Evolutionary conservation across 2,797 vertebrate genomes (phyloP).

Genomic region (Falco concolor): DNA sequence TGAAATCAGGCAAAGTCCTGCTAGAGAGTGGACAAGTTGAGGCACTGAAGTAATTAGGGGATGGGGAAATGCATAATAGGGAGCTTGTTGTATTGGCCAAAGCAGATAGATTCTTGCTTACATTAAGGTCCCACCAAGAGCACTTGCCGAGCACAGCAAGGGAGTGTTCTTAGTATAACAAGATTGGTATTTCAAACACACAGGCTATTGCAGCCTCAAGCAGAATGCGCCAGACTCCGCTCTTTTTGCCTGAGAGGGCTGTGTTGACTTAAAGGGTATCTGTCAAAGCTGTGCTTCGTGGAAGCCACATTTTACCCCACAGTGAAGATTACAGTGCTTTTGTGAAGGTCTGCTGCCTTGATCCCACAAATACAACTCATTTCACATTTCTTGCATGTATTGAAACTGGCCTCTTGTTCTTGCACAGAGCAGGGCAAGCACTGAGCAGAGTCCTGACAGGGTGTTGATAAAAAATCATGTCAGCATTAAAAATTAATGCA

Average conservation of each 20-base stretch:
- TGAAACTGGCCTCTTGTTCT: neutral
- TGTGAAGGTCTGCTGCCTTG: neutral
- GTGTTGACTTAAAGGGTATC: neutral
- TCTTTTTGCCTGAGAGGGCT: neutral
- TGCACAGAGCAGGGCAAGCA: neutral
- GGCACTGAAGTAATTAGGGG: constrained; percentile 1
- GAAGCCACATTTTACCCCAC: neutral
- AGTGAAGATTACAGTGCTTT: neutral
- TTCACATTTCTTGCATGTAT: neutral
- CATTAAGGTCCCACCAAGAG: neutral
- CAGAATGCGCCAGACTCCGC: neutral
- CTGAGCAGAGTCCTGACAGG: neutral
- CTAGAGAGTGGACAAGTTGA: neutral
- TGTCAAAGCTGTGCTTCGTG: neutral
- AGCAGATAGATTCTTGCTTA: neutral
- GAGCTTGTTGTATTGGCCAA: neutral
- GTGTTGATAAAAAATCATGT: neutral
- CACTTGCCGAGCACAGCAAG: neutral
- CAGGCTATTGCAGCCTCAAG: neutral
- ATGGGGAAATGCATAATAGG: neutral
- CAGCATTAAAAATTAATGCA: neutral
- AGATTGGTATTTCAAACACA: neutral
- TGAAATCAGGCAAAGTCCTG: neutral
- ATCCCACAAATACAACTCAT: neutral
- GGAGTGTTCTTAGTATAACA: neutral